Evolutionary conservation across 2,888 invertebrate genomes (phyloP).

Genomic region (Eledone cirrhosa): DNA sequence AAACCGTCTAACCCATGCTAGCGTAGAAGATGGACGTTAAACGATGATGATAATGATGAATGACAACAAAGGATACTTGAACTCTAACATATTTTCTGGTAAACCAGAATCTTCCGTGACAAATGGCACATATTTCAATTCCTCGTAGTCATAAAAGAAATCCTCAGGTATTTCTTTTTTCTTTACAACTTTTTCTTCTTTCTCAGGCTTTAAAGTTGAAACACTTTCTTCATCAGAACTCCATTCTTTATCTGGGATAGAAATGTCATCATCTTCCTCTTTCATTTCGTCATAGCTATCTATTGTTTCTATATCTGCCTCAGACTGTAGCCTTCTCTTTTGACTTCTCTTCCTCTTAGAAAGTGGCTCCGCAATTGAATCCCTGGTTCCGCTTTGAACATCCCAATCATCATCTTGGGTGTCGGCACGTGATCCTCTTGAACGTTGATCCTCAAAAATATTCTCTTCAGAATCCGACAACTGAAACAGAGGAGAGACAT

Average conservation of each 20-base stretch:
- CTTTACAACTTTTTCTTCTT: conserved; percentile 40
- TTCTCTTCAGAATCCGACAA: too few species aligned
- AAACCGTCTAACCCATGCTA: too few species aligned
- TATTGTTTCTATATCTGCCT: conserved; percentile 24
- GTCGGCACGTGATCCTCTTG: too few species aligned
- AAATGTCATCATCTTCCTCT: not conserved
- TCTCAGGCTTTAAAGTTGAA: conserved; percentile 36
- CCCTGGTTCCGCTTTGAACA: not conserved
- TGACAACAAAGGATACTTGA: conserved; percentile 57
- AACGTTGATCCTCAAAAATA: too few species aligned
- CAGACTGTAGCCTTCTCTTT: conserved; percentile 21
- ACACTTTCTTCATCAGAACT: not conserved
- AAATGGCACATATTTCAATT: conserved; percentile 54
- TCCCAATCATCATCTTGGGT: too few species aligned
- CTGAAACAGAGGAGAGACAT: too few species aligned
- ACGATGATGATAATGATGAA: not conserved
- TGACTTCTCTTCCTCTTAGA: not conserved
- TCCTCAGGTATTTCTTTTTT: conserved; percentile 56
- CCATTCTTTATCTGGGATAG: not conserved
- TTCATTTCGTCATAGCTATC: conserved; percentile 17
- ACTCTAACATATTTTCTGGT: conserved; percentile 55
- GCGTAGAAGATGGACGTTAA: too few species aligned
- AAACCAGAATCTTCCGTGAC: conserved; percentile 62
- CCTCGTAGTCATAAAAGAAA: conserved; percentile 62
- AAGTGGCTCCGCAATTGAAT: not conserved